Conservation (phyloP, 1,140 invertebrate genomes). For the Drosophila carrolli region DNA sequence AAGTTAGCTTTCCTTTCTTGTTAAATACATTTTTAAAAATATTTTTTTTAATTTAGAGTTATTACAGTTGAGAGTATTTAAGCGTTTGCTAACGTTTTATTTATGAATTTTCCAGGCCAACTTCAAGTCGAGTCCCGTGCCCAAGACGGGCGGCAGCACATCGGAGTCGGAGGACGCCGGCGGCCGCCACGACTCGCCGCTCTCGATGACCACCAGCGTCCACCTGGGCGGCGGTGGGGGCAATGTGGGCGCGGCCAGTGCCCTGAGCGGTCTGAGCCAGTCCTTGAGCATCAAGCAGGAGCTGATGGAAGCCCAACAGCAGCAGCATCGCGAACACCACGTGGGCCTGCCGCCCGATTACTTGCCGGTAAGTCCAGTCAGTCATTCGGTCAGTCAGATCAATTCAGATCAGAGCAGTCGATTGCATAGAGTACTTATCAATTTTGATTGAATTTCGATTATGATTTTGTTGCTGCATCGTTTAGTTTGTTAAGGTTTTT, state of each 20-base stretch:
- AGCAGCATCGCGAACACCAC: conserved; percentile 82
- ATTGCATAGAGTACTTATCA: background rate
- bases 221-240: conserved; percentile 80
- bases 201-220: conserved; percentile 74
- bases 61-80: background rate
- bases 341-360: conserved; percentile 78
- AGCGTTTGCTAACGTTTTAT: background rate
- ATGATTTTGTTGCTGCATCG: conserved; percentile 48
- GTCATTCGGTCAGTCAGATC: background rate
- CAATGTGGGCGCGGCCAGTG: conserved; percentile 72
- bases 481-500: conserved; percentile 85
- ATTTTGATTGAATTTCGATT: conserved; percentile 30
- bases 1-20: no score
- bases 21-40: no score
- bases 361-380: conserved; percentile 84
- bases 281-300: conserved; percentile 88
- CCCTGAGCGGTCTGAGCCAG: conserved; percentile 84
- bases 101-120: conserved; percentile 85
- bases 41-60: background rate
- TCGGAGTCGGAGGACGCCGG: conserved; percentile 86
- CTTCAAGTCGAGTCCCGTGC: conserved; percentile 88
- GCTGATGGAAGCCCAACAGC: conserved; percentile 84
- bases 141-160: conserved; percentile 87
- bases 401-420: conserved; percentile 1
- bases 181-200: conserved; percentile 86